Conservation (phyloP, 1,140 invertebrate genomes). For the Temnothorax longispinosus region DNA sequence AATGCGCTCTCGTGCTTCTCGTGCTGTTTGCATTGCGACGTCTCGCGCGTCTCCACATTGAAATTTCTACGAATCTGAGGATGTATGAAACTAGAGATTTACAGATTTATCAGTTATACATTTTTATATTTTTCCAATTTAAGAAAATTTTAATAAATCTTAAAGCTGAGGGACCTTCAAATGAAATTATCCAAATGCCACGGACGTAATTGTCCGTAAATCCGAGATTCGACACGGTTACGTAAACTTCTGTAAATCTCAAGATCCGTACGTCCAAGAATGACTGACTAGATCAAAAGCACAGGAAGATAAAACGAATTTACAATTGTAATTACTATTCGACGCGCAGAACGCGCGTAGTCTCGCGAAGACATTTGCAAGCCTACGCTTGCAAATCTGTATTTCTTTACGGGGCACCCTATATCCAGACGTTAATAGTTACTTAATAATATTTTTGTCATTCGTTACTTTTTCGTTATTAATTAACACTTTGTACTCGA, state of each 20-base stretch:
- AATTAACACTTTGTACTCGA: slow-evolving; percentile 39
- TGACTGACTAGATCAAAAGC: slow-evolving; percentile 82
- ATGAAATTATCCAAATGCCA: neutral
- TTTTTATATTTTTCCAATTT: neutral
- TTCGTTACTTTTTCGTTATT: slow-evolving; percentile 6
- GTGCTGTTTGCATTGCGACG: neutral
- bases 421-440: neutral
- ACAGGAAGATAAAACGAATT: slow-evolving; percentile 59
- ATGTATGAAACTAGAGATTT: neutral
- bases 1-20: neutral
- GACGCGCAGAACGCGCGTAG: neutral
- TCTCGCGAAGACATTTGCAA: neutral
- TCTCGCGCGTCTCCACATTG: neutral
- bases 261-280: slow-evolving; percentile 44
- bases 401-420: neutral
- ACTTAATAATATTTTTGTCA: slow-evolving; percentile 7
- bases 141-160: neutral
- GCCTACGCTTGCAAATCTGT: neutral
- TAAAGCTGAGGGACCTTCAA: neutral
- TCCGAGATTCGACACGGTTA: neutral
- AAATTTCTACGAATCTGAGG: slow-evolving; percentile 13
- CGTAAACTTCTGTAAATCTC: neutral
- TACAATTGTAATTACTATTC: slow-evolving; percentile 7
- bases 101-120: neutral
- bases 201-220: neutral